Base-by-base conservation (phyloP, 1,140 invertebrate species). In the Drosophila pectinifera region DNA sequence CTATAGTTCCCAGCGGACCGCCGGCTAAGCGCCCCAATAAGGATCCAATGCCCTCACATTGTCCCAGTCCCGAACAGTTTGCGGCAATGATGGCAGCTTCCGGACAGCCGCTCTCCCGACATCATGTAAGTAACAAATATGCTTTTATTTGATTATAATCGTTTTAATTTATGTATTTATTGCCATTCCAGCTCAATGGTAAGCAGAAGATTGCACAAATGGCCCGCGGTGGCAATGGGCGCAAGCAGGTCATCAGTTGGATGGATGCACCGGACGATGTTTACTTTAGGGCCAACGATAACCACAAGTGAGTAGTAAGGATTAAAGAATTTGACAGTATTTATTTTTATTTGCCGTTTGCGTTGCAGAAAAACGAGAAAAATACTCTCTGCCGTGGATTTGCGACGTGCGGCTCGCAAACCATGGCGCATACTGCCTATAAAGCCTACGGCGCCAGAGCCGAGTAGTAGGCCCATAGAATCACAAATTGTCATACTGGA, bases 201-300 rank as follows among this genome's bases (percentile, higher is more conserved):
- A 95, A 96, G 91, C 95, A 95, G 57, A 96, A 96, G 82, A 95
- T 95, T 67, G 94, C 95, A 51, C 94, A 95, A 76, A 95, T 95
- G 93, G 95, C 94, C 48, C 93, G 93, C 91, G 93, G 84, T 80
- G 94, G 92, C 78, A 94, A 91, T 13, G 95, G 95, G 6, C 94
- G 96, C 14, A 97, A 98, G 88, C 97, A 98, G 93, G 97, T 98
- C 46, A 98, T 99, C 86, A 98, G 97, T 88, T 99, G 97, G 98
- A 98, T 98, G 95, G 98, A 99, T 93, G 98, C 98, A 46, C 98
- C 98, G 5, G 98, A 99, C 93, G 98, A 99, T 93, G 96, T 99
- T 54, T 99, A 98, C 93, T 99, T 98, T 93, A 95, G 97, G 90
- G 97, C 97, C 68, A 97, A 96, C 36, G 96, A 97, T 80, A 94